These are phyloP conservation scores for Tragelaphus eurycerus DNA, from an alignment of 2,797 vertebrate species.

Conservation along the genomic window DNA sequence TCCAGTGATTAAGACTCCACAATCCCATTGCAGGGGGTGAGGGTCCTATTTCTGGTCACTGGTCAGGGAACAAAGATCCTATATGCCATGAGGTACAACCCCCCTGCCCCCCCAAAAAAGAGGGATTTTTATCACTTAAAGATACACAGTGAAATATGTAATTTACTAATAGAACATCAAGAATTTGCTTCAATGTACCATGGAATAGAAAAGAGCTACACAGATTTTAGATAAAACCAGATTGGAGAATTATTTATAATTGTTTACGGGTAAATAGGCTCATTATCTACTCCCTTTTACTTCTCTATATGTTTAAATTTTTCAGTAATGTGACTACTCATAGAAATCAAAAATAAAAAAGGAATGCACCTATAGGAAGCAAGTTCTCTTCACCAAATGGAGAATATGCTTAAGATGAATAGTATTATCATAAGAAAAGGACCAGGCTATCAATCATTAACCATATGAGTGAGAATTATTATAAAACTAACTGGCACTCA, in stretches of 20 bases:
- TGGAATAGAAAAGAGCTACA: neutral
- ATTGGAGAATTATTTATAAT: neutral
- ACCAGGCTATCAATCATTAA: neutral
- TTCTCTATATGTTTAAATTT: neutral
- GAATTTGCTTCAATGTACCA: neutral
- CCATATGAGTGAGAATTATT: neutral
- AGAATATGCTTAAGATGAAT: neutral
- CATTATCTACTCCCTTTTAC: neutral
- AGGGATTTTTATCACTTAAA: neutral
- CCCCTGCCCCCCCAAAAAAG: fast-evolving
- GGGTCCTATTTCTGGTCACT: neutral
- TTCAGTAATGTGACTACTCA: neutral
- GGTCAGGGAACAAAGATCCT: neutral
- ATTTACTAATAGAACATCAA: neutral
- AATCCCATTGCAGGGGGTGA: neutral
- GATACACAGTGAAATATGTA: neutral
- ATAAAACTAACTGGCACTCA: neutral
- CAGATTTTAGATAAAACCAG: neutral
- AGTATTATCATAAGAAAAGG: neutral
- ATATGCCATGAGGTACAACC: neutral
- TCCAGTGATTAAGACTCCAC: neutral
- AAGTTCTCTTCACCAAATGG: neutral
- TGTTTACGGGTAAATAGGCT: neutral
- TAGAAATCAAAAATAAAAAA: neutral
- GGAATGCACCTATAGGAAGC: neutral